Percentiles rank a stretch among this genome's conserved stretches.
Evolutionary conservation across 2,113 vertebrate genomes (phyloP).

Genomic region (Solea solea): DNA sequence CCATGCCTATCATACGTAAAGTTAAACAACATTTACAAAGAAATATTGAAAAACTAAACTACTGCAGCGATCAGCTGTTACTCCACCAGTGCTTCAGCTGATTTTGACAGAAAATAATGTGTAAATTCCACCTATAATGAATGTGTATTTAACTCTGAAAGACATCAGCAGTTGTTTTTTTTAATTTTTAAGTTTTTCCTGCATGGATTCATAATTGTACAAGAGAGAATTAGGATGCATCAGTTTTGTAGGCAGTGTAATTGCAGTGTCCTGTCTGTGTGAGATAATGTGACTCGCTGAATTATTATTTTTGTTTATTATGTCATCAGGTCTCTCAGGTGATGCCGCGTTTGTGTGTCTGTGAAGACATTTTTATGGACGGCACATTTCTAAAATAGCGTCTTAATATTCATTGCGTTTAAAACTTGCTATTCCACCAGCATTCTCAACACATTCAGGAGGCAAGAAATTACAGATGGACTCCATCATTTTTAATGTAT

Average conservation of each 20-base stretch:
- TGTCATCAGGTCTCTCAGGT: constrained; percentile 48
- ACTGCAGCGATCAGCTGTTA: too few species aligned
- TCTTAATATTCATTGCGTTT: constrained; percentile 72
- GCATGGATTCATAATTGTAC: too few species aligned
- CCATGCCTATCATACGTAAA: too few species aligned
- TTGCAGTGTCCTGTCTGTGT: constrained; percentile 43
- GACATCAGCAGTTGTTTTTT: too few species aligned
- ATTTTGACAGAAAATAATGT: too few species aligned
- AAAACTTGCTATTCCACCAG: constrained; percentile 62
- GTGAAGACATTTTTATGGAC: constrained; percentile 32
- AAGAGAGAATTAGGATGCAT: too few species aligned
- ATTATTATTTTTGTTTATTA: constrained; percentile 28
- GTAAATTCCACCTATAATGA: too few species aligned
- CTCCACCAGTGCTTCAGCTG: too few species aligned
- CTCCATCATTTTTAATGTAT: constrained; percentile 45
- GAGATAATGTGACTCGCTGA: constrained; percentile 55
- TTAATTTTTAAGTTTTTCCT: too few species aligned
- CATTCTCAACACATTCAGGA: constrained; percentile 41
- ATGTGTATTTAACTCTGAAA: too few species aligned
- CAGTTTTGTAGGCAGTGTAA: background rate
- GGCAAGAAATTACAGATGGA: constrained; percentile 47
- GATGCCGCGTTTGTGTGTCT: constrained; percentile 14
- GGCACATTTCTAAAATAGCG: constrained; percentile 51
- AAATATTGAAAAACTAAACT: too few species aligned
- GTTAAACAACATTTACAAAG: too few species aligned